These are phyloP conservation scores for Anguilla megastoma DNA, from an alignment of 2,797 vertebrate species.

Conservation along the genomic window DNA sequence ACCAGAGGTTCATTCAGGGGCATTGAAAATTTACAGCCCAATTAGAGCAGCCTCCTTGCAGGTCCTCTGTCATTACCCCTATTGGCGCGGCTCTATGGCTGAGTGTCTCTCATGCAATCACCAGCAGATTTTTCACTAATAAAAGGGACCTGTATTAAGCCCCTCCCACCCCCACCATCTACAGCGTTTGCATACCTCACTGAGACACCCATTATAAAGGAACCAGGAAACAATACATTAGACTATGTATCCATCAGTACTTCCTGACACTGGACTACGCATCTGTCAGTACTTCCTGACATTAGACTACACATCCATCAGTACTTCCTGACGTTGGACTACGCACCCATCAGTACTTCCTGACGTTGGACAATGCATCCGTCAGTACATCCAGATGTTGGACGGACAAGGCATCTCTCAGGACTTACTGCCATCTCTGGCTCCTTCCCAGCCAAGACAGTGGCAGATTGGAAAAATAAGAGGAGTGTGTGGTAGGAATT, in stretches of 20 bases:
- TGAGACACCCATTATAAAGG: neutral
- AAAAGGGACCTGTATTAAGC: slow-evolving; percentile 10
- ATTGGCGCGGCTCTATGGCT: neutral
- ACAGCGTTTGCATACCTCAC: slow-evolving; percentile 20
- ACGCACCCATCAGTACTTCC: neutral
- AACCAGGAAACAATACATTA: neutral
- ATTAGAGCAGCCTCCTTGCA: slow-evolving; percentile 47
- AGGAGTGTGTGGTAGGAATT: neutral
- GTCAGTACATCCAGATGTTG: too few relatives aligned
- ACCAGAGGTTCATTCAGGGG: slow-evolving; percentile 28
- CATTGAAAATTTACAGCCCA: slow-evolving; percentile 45
- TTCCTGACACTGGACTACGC: neutral
- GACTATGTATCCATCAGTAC: neutral
- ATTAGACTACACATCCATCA: neutral
- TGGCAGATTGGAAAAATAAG: neutral
- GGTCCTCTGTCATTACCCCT: slow-evolving; percentile 44
- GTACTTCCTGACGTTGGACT: neutral
- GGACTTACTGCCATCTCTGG: too few relatives aligned
- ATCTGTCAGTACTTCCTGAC: neutral
- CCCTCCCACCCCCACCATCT: neutral
- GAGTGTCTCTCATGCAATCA: slow-evolving; percentile 28
- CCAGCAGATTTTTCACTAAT: slow-evolving; percentile 28
- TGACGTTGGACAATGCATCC: too few relatives aligned
- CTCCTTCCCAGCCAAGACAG: neutral
- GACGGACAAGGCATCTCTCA: too few relatives aligned